phyloP scores from a whole-genome alignment of 2,888 invertebrate genomes.

The Aphidoletes aphidimyza region DNA sequence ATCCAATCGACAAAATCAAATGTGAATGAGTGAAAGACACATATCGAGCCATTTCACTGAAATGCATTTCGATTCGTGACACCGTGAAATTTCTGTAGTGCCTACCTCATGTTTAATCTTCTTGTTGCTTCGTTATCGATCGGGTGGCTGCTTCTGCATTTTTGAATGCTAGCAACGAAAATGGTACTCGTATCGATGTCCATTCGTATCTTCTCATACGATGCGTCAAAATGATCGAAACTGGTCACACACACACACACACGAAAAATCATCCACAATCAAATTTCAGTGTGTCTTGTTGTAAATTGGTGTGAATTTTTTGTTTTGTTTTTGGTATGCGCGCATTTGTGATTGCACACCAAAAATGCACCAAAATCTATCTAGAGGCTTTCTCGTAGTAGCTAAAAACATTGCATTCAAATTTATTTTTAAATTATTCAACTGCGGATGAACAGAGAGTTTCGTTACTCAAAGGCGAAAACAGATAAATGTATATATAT shows the following conservation, averaged over 20 bases:
- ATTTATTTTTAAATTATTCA: constrained; percentile 28
- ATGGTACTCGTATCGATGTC: too few relatives aligned
- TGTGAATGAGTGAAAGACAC: too few relatives aligned
- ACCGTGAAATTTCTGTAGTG: too few relatives aligned
- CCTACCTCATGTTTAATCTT: too few relatives aligned
- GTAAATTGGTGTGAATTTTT: not conserved
- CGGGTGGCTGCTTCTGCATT: too few relatives aligned
- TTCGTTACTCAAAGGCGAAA: not conserved
- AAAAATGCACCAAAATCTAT: not conserved
- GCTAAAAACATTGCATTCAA: not conserved
- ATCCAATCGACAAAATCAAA: too few relatives aligned
- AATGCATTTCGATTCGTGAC: too few relatives aligned
- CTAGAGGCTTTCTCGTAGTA: not conserved
- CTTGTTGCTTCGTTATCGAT: too few relatives aligned
- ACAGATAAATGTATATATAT: not conserved
- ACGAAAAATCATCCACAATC: not conserved
- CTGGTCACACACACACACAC: not conserved
- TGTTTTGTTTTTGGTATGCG: constrained; percentile 6
- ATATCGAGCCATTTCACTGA: too few relatives aligned
- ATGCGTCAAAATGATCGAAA: constrained; percentile 16
- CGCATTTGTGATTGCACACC: not conserved
- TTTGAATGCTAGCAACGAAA: too few relatives aligned
- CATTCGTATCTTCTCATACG: not conserved
- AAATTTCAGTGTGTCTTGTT: not conserved
- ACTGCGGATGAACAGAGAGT: not conserved